These are phyloP conservation scores for Oryctes rhinoceros DNA, from an alignment of 1,140 invertebrate species.

Conservation along the genomic window DNA sequence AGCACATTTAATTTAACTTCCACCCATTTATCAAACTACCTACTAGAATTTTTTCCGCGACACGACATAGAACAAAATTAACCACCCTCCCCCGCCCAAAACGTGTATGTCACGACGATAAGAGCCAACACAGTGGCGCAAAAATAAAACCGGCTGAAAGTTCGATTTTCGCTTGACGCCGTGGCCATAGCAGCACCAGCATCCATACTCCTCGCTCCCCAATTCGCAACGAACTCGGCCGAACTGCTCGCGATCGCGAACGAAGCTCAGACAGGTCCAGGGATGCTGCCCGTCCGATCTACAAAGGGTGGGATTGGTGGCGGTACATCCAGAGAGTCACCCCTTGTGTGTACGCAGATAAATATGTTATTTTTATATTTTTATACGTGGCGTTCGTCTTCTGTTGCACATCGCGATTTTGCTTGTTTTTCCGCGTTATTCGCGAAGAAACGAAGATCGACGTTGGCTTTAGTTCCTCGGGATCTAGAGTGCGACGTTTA, in stretches of 20 bases:
- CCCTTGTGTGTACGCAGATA: background rate
- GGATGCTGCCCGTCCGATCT: slow-evolving; percentile 10
- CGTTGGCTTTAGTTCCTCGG: background rate
- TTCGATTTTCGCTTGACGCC: background rate
- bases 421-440: background rate
- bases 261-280: background rate
- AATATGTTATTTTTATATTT: slow-evolving; percentile 30
- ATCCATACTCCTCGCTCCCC: background rate
- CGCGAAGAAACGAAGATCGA: background rate
- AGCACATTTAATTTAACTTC: no score
- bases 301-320: slow-evolving; percentile 25
- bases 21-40: no score
- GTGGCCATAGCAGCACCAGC: background rate
- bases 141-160: slow-evolving; percentile 31
- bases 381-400: background rate
- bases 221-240: background rate
- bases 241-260: background rate
- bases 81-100: no score
- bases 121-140: background rate
- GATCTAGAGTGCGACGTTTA: background rate
- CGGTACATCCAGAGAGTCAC: background rate
- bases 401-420: background rate
- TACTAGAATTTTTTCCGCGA: no score
- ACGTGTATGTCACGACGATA: no score
- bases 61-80: no score